Base-by-base conservation (phyloP, 2,797 vertebrate genomes). In the Apodemus agrarius region DNA sequence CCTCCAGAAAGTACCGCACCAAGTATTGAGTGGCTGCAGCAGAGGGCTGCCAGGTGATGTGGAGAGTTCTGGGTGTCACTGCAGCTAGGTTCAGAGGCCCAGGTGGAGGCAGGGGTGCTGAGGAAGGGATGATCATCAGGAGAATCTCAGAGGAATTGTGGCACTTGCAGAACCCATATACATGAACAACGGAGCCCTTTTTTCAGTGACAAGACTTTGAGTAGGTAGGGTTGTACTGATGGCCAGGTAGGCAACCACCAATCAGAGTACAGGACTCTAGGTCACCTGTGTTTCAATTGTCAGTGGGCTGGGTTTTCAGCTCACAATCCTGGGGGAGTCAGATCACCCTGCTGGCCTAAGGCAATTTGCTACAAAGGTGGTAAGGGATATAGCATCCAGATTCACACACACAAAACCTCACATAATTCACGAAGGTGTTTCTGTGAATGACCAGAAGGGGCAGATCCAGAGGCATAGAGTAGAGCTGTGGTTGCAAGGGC, bases 11-110 rank as follows among this genome's bases (percentile, higher is more conserved):
- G 49, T 97, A 99, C 72, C 99, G 98, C 88, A 99, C 98, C 98
- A 99, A 98, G 98, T 99, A 99, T 94, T 99, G 99, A 0, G 99
- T 99, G n/a, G 99, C 99, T 54, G 99, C 99, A 0, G 98, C 95
- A 0, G 98, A 98, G n/a, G 99, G 97, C 29, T 97, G 98, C 99
- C 99, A 99, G 78, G 98, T 99, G 75, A 99, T 99, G 63, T 95
- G 98, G 92, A 99, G 97, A 0, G 98, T 98, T 98, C 98, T 99
- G 97, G 99, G 99, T 6, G 98, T 99, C 78, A 99, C 99, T 11
- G 99, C 98, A 0, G 98, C 99, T 96, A 99, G 98, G 0, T 99
- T 98, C 92, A 99, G 98, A 40, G 98, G 98, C 75, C 98, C 97
- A 2, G 99, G 99, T 13, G 98, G 98, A 78, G 98, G 98, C 94